phyloP scores from a whole-genome alignment of 2,797 vertebrate genomes.

The Siniperca undulata region DNA sequence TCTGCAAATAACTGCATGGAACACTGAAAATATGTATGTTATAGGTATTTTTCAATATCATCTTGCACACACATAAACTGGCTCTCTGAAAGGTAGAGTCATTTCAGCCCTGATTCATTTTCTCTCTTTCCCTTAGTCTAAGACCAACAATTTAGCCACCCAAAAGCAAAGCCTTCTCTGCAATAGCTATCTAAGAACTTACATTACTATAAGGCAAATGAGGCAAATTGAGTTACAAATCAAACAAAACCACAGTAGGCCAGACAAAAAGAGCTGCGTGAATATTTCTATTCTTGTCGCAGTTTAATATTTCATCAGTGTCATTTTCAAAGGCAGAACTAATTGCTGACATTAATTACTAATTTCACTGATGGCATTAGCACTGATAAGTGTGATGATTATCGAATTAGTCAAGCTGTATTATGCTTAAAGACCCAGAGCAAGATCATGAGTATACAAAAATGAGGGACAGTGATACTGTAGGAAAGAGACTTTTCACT shows the following conservation, averaged over 20 bases:
- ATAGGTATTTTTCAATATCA: not conserved
- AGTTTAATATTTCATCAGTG: constrained; percentile 66
- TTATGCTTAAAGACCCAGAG: constrained; percentile 53
- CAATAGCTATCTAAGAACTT: constrained; percentile 33
- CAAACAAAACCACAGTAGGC: constrained; percentile 28
- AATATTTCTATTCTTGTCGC: constrained; percentile 56
- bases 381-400: constrained; percentile 57
- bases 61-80: not conserved
- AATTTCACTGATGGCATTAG: constrained; percentile 63
- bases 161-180: constrained; percentile 27
- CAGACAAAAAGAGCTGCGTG: constrained; percentile 34
- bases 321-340: constrained; percentile 66
- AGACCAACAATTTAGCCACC: constrained; percentile 17
- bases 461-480: constrained; percentile 11
- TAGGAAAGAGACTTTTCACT: not conserved
- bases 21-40: not conserved
- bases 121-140: not conserved
- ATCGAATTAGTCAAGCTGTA: constrained; percentile 65
- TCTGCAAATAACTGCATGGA: constrained; percentile 12
- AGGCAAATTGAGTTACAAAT: constrained; percentile 40
- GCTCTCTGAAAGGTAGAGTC: not conserved
- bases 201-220: constrained; percentile 32
- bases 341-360: constrained; percentile 70
- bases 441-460: constrained; percentile 16
- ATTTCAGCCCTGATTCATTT: constrained; percentile 15